Base-by-base conservation (phyloP, 2,113 vertebrate species). In the Tor tambroides region DNA sequence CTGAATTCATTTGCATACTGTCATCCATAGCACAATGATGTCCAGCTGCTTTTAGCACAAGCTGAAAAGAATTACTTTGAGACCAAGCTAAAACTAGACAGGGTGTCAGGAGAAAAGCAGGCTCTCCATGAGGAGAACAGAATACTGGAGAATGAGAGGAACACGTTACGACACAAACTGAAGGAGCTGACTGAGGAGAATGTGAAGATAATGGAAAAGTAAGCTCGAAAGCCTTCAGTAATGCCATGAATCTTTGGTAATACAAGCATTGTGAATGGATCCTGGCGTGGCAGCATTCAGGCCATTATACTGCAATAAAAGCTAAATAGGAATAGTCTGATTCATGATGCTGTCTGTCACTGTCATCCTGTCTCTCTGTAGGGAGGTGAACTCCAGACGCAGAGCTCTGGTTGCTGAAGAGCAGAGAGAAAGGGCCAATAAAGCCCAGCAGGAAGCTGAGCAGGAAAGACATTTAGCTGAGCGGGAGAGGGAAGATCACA, bases 11-110 rank as follows among this genome's bases (percentile, higher is more conserved):
- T 56, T 32, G 49, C 77, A 23, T 41, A 6, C 78, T 80, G 30
- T 84, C 12, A n/a, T 72, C 26, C 46, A 23, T 35, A 95, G 92
- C 91, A 93, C 71, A 79, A 78, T 0, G 93, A 93, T 49, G 72
- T 94, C 43, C 93, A 95, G 91, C 91, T 93, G 1, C 23, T 61
- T 10, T 86, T 93, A 54, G 90, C 90, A 0, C 93, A 94, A 86
- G 89, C 89, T 9, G 93, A 96, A 88, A 95, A 91, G 83, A 94
- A 88, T 82, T 94, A 89, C 63, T 96, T 95, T 89, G 94, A 95
- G 87, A 87, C 87, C 2, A 91, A 94, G 91, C 88, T 95, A 91
- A 94, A 94, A 74, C 78, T 96, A 88, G 93, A 96, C 6, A 92
- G 94, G 38, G 82, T 90, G 63, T 91, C 87, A 0, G 91, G 88